phyloP scores from a whole-genome alignment of 2,113 vertebrate genomes.

The Columba janthina region DNA sequence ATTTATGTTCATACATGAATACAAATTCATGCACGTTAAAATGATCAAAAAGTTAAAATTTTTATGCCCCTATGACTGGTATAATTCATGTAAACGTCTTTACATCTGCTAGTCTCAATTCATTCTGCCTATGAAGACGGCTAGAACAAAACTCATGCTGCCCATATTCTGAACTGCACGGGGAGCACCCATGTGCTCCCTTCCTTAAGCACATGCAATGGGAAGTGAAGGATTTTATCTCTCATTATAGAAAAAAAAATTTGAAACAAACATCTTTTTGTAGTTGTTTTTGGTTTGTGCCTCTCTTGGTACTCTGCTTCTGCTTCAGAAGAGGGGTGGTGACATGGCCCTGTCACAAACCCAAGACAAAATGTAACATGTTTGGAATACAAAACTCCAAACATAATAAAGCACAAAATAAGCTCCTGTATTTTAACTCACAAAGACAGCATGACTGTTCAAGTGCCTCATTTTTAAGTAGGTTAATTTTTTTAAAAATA shows the following conservation, averaged over 20 bases:
- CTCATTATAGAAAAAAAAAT: not conserved
- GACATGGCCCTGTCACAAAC: not conserved
- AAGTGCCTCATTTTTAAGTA: not conserved
- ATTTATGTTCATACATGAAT: not conserved
- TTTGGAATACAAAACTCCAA: not conserved
- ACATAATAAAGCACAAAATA: not conserved
- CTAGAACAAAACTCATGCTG: not conserved
- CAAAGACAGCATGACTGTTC: not conserved
- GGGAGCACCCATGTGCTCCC: not conserved
- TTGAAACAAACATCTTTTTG: not conserved
- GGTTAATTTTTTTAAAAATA: constrained; percentile 33
- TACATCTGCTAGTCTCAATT: not conserved
- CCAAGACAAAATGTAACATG: not conserved
- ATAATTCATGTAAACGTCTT: not conserved
- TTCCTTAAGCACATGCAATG: not conserved
- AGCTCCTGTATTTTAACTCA: not conserved
- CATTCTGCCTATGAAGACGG: not conserved
- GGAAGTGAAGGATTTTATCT: not conserved
- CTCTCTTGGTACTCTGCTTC: not conserved
- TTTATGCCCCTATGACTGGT: not conserved
- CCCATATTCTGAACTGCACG: not conserved
- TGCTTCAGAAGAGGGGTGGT: not conserved
- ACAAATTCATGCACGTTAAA: constrained; percentile 23
- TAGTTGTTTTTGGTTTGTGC: not conserved
- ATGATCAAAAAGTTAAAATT: constrained; percentile 20